Base-by-base conservation (phyloP, 2,888 invertebrate genomes). In the Eupithecia tripunctaria region DNA sequence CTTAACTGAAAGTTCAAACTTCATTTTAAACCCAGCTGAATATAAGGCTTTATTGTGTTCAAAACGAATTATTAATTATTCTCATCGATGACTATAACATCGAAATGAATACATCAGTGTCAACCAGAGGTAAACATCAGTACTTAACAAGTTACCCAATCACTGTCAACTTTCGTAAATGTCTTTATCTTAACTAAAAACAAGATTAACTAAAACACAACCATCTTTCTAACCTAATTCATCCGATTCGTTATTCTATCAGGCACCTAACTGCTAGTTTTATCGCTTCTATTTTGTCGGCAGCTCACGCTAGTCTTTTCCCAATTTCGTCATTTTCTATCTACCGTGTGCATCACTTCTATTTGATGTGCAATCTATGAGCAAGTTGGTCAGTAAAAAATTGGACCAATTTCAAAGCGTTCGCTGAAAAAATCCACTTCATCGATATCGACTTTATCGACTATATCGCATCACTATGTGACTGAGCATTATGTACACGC, bases 311-410 rank as follows among this genome's bases (percentile, higher is more conserved):
- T 92, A 92, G 91, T 91, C 79, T 79, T 78, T 77, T 67, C 78
- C 80, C 81, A 71, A 64, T 71, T 72, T 80, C 73, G 73, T 81
- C 83, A 81, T 80, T 76, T 79, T 86, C 89, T 91, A 91, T 88
- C 90, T 91, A 91, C 72, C 82, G 81, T 80, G 92, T 92, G 92
- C 87, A 82, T 81, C 89, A 90, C 86, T 75, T 89, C 89, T 92
- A 89, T 81, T 41, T 81, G 85, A 86, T 83, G 91, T 92, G 92
- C 91, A 87, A 79, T 83, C 91, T 92, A 92, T 91, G 92, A 93
- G 92, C 91, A 90, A 91, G 86, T 88, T 85, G 88, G 85, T 83
- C 82, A 88, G 88, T 89, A 87, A 85, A 84, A 86, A 84, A 85
- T 84, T 87, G 89, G 91, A 91, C 91, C 93, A 85, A 87, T 83